Evolutionary conservation across 2,113 vertebrate species (phyloP).

Genomic region (Mesembrinibis cayennensis): DNA sequence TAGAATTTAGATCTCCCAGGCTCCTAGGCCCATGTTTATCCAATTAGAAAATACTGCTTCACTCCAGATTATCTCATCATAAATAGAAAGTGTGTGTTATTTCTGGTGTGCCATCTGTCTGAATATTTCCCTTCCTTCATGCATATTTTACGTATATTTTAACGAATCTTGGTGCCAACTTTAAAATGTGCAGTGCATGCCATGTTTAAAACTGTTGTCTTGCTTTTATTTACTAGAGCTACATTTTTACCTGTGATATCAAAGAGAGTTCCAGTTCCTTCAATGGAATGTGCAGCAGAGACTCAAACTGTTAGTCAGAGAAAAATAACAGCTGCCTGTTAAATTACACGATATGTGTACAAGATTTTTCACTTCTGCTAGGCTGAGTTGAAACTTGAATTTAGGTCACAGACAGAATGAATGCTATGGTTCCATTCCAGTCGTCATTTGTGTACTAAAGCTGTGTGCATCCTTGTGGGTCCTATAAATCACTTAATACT

Average conservation of each 20-base stretch:
- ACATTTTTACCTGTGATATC: neutral
- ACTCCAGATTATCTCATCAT: constrained; percentile 1
- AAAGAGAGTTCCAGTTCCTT: neutral
- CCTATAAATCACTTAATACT: neutral
- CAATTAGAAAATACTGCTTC: constrained; percentile 32
- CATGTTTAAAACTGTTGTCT: neutral
- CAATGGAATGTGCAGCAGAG: neutral
- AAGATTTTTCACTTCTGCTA: neutral
- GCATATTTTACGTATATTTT: neutral
- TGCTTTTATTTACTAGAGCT: neutral
- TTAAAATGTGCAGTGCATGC: neutral
- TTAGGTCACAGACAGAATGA: neutral
- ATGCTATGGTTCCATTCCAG: neutral
- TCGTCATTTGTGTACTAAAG: neutral
- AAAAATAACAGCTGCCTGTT: neutral
- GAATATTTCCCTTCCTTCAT: neutral
- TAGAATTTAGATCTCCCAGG: neutral
- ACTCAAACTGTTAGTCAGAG: neutral
- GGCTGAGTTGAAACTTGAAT: neutral
- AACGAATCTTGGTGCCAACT: neutral
- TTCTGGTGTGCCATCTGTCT: constrained; percentile 27
- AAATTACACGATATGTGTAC: neutral
- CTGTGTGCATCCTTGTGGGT: neutral
- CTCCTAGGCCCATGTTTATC: constrained; percentile 3
- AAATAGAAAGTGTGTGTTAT: constrained; percentile 40